Evolutionary conservation across 2,113 vertebrate genomes (phyloP).

Genomic region (Epinephelus moara): DNA sequence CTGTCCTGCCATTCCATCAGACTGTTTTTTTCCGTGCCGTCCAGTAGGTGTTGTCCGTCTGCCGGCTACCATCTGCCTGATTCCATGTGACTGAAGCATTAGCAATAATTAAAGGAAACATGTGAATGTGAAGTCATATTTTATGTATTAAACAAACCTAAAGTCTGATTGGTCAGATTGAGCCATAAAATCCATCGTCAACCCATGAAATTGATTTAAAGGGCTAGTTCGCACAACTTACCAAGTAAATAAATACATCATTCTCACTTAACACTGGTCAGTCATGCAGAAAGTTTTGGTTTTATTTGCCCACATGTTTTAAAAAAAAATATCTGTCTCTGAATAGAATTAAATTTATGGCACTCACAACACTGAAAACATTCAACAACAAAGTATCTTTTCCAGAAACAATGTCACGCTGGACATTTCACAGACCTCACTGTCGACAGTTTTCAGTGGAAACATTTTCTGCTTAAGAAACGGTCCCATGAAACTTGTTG

Average conservation of each 20-base stretch:
- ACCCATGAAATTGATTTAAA: background rate
- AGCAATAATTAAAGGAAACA: too few species aligned
- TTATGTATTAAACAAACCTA: background rate
- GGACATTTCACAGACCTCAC: conserved; percentile 18
- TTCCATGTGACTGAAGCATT: too few species aligned
- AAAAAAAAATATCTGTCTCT: too few species aligned
- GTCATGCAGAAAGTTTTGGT: background rate
- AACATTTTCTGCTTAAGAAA: background rate
- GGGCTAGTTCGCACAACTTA: background rate
- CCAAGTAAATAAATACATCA: background rate
- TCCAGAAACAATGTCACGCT: conserved; percentile 10
- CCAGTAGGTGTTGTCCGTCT: too few species aligned
- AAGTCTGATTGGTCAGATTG: background rate
- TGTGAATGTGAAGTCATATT: too few species aligned
- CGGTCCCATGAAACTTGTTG: background rate
- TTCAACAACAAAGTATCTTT: background rate
- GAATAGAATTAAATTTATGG: background rate
- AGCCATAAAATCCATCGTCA: background rate
- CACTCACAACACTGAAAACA: background rate
- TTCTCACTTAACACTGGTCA: background rate
- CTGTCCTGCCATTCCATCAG: too few species aligned
- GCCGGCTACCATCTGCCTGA: too few species aligned
- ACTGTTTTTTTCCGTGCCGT: too few species aligned
- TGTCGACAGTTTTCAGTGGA: conserved; percentile 5
- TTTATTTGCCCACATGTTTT: background rate